These are phyloP conservation scores for Phyllotreta cruciferae DNA, from an alignment of 2,888 invertebrate genomes.

Conservation along the genomic window DNA sequence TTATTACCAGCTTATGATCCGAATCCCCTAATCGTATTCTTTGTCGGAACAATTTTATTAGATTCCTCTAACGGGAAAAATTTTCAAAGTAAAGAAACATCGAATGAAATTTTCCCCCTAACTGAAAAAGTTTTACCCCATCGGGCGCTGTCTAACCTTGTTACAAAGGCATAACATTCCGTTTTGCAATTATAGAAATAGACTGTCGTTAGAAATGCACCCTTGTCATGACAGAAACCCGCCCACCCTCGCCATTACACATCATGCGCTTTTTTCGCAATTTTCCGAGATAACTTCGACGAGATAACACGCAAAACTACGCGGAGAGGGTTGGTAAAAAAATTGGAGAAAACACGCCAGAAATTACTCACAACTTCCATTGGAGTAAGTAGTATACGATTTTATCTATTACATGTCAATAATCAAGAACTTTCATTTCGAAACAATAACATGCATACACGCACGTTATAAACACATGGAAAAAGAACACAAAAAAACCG, in stretches of 20 bases:
- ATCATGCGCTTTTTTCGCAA: slow-evolving; percentile 21
- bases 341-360: slow-evolving; percentile 3
- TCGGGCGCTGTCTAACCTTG: neutral
- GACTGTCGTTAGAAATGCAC: slow-evolving; percentile 21
- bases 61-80: no score
- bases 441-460: slow-evolving; percentile 5
- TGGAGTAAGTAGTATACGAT: slow-evolving; percentile 15
- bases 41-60: no score
- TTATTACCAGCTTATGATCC: no score
- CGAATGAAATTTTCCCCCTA: neutral
- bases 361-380: slow-evolving; percentile 17
- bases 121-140: neutral
- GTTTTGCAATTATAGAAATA: slow-evolving; percentile 18
- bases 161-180: slow-evolving; percentile 4
- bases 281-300: slow-evolving; percentile 19
- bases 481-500: neutral
- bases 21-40: no score
- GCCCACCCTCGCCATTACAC: slow-evolving; percentile 5
- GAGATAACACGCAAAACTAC: slow-evolving; percentile 17
- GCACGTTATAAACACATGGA: neutral
- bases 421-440: slow-evolving; percentile 12
- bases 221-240: neutral
- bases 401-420: slow-evolving; percentile 26
- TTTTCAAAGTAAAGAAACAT: neutral
- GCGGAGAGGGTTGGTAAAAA: slow-evolving; percentile 2